Percentiles rank a stretch among this genome's conserved stretches.
phyloP scores from a whole-genome alignment of 2,113 vertebrate genomes.

The Cinclus mexicanus region DNA sequence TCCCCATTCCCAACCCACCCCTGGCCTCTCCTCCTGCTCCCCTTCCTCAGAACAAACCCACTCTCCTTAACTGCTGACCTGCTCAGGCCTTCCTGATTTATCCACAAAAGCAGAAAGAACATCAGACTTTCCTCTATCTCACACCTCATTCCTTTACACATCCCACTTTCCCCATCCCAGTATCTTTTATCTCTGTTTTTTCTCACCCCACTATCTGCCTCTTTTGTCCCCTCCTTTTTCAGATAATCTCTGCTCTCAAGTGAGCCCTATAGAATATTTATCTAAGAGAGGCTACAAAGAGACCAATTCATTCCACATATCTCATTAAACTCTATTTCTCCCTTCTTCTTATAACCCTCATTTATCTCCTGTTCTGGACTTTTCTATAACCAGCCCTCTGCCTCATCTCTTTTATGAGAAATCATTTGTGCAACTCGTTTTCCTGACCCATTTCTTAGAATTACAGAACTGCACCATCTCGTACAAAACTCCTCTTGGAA shows the following conservation, averaged over 20 bases:
- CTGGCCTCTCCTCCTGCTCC: fast-evolving
- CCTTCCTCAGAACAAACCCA: not conserved
- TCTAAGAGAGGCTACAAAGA: not conserved
- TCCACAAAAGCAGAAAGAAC: not conserved
- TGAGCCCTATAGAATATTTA: not conserved
- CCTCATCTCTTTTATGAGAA: not conserved
- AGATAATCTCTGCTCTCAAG: not conserved
- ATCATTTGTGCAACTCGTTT: not conserved
- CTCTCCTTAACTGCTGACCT: not conserved
- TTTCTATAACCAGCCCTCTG: not conserved
- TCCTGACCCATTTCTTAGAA: not conserved
- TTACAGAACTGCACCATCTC: not conserved
- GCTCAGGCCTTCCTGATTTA: not conserved
- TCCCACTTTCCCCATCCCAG: not conserved
- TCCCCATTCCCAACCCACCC: not conserved
- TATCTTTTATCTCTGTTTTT: not conserved
- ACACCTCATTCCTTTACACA: not conserved
- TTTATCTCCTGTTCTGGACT: not conserved
- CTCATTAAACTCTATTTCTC: not conserved
- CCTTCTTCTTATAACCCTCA: not conserved
- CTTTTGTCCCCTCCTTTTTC: not conserved
- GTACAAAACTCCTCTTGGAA: not conserved
- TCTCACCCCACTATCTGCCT: not conserved
- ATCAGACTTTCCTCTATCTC: not conserved
- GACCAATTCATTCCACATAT: not conserved